Conservation (phyloP, 2,797 vertebrate genomes). For the Kryptopterus vitreolus region DNA sequence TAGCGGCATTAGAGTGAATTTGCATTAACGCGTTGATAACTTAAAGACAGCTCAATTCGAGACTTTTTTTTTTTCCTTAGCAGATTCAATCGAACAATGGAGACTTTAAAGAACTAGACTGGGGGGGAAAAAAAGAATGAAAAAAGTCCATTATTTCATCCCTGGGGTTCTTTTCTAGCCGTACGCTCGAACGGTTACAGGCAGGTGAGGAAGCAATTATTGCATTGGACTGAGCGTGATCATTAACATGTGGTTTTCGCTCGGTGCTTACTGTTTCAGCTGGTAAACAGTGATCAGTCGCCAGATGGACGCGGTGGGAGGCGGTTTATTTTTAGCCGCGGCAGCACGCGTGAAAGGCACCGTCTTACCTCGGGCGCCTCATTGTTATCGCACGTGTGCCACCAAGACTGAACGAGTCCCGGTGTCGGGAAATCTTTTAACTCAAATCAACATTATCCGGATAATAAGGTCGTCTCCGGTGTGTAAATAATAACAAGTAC, state of each 20-base stretch:
- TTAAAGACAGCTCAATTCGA: no score
- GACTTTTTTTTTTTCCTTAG: not conserved
- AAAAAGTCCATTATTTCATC: no score
- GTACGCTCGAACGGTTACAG: not conserved
- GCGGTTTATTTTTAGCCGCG: constrained; percentile 18
- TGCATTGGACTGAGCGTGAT: not conserved
- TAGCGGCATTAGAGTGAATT: no score
- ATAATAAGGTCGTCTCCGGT: no score
- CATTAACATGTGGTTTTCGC: not conserved
- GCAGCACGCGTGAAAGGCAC: not conserved
- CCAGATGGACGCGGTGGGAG: constrained; percentile 27
- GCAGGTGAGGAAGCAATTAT: not conserved
- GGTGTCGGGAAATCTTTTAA: not conserved
- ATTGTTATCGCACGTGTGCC: constrained; percentile 7
- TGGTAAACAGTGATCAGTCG: constrained; percentile 9
- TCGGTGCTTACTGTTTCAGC: not conserved
- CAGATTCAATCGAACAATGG: not conserved
- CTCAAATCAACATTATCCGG: no score
- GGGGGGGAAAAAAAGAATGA: no score
- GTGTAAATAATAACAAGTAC: not conserved
- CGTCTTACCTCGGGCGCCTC: not conserved
- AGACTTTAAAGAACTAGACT: no score
- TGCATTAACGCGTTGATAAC: no score
- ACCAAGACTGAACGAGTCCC: not conserved
- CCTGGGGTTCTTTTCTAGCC: not conserved